Conservation (phyloP, 2,888 invertebrate species). For the Cistogaster globosa region DNA sequence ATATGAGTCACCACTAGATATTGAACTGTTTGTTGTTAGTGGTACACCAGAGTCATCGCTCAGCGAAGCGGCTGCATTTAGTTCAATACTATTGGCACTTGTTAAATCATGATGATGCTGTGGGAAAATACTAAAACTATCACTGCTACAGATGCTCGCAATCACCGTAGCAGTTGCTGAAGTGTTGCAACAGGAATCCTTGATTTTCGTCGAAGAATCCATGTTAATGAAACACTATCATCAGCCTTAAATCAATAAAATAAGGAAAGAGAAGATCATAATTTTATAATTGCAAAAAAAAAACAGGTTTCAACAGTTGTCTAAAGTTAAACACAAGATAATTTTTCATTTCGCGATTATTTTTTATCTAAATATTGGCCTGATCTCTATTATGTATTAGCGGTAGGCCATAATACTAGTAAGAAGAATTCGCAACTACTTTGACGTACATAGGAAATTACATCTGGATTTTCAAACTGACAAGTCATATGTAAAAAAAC, state of each 20-base stretch:
- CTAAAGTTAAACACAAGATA: no score
- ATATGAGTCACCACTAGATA: conserved; percentile 83
- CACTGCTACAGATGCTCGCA: conserved; percentile 79
- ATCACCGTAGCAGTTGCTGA: conserved; percentile 72
- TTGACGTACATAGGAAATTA: no score
- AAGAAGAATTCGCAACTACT: no score
- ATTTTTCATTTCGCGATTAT: no score
- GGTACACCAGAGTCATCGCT: conserved; percentile 83
- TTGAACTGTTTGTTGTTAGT: conserved; percentile 82
- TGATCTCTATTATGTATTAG: no score
- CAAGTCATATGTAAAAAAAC: no score
- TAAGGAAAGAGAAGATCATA: no score
- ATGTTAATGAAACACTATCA: conserved; percentile 57
- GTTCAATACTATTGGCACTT: conserved; percentile 82
- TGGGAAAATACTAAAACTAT: conserved; percentile 80
- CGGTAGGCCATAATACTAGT: no score
- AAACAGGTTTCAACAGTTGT: no score
- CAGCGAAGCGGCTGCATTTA: conserved; percentile 82
- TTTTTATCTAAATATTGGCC: no score
- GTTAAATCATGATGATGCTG: conserved; percentile 80
- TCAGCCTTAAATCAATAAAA: conserved; percentile 29
- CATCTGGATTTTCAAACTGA: no score
- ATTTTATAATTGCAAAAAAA: no score
- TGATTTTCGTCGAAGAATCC: conserved; percentile 73
- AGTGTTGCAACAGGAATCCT: conserved; percentile 74